Evolutionary conservation across 2,113 vertebrate genomes (phyloP).

Genomic region (Synodontis membranacea): DNA sequence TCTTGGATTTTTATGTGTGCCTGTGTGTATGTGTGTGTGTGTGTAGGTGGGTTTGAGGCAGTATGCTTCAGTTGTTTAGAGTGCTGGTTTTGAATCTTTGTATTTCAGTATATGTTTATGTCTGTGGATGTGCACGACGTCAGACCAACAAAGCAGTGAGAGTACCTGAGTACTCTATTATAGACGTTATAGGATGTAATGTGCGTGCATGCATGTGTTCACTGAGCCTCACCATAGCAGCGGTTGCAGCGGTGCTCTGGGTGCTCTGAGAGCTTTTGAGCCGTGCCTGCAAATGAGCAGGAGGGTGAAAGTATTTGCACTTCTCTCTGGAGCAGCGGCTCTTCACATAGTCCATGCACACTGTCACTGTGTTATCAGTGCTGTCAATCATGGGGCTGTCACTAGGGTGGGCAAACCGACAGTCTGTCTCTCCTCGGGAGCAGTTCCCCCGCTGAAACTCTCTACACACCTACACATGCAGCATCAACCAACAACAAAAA

Average conservation of each 20-base stretch:
- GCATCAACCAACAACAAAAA: slow-evolving; percentile 40
- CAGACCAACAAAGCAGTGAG: background rate
- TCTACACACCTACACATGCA: slow-evolving; percentile 83
- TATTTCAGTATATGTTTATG: background rate
- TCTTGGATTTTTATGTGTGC: no score
- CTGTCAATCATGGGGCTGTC: slow-evolving; percentile 99
- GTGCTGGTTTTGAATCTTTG: background rate
- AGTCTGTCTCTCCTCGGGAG: slow-evolving; percentile 95
- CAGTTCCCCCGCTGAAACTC: slow-evolving; percentile 99
- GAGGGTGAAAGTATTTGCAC: slow-evolving; percentile 99
- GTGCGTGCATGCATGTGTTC: slow-evolving; percentile 13
- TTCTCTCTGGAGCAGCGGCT: slow-evolving; percentile 99
- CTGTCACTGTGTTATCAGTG: slow-evolving; percentile 98
- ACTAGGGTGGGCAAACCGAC: slow-evolving; percentile 95
- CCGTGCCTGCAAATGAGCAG: slow-evolving; percentile 99
- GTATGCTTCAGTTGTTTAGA: background rate
- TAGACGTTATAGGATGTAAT: slow-evolving; percentile 33
- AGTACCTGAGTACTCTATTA: background rate
- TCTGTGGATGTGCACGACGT: slow-evolving; percentile 20
- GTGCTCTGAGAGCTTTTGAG: slow-evolving; percentile 97
- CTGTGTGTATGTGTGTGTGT: slow-evolving; percentile 5
- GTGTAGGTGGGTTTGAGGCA: slow-evolving; percentile 4
- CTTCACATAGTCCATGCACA: slow-evolving; percentile 99
- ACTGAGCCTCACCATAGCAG: slow-evolving; percentile 88
- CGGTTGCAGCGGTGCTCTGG: slow-evolving; percentile 96